Evolutionary conservation across 1,140 invertebrate species (phyloP), one percentile per base, ranked within the genome.

Genomic region (Caenorhabditis inopinata): DNA sequence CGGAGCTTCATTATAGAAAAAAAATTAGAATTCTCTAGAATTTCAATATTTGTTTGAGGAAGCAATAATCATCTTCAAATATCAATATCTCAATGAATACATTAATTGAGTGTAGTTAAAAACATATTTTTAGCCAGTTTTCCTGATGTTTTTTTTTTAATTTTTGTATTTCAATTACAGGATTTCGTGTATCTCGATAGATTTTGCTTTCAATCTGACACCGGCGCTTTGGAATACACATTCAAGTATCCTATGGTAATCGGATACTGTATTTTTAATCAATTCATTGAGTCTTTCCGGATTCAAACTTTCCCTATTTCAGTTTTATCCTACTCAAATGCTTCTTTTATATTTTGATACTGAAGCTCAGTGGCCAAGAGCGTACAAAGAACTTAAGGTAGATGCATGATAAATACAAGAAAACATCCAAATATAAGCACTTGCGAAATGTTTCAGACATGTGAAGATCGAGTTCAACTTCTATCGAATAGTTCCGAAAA

Each of bases 281-380:
- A 14, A 18, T 21, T 38, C 7, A 21, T n/a, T n/a, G n/a, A n/a
- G n/a, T n/a, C n/a, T n/a, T n/a, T n/a, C n/a, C n/a, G n/a, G n/a
- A n/a, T n/a, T n/a, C n/a, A n/a, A n/a, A n/a, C n/a, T n/a, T 38
- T 38, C 21, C 11, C 6, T 68, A 29, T 38, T 68, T 58, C 32
- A 68, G 58, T 68, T 38, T 12, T 68, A 68, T n/a, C 58, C 58
- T 1, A 68, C 58, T 32, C 58, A 68, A 68, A 68, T 68, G 58
- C 32, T 68, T 0, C 32, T 68, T 21, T 38, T 68, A 68, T 68
- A 68, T 68, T 68, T 68, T 38, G 58, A 68, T 18, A 42, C 58
- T 2, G 32, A 38, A 5, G 58, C 35, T 18, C 58, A 68, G n/a
- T 68, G 58, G 58, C 58, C 58, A 11, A 4, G 58, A 42, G 58